Conservation (phyloP, 1,140 invertebrate species). For the Panagrolaimus sp. region DNA sequence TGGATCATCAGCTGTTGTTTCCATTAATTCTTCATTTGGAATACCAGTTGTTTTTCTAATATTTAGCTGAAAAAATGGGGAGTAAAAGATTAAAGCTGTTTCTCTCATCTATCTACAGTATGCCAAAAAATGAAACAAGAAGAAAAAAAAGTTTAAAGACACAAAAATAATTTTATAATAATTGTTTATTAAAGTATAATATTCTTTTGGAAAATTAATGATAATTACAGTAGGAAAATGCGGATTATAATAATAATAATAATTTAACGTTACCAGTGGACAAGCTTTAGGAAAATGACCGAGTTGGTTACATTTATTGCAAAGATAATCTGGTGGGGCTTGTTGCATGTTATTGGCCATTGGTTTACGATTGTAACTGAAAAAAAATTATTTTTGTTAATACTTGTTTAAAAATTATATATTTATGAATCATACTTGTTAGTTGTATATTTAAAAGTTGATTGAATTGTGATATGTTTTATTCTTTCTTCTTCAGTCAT, state of each 20-base stretch:
- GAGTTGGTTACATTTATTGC: constrained; percentile 81
- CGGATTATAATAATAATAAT: not conserved
- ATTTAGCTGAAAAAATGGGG: constrained; percentile 6
- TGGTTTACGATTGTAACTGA: constrained; percentile 31
- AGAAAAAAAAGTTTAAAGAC: not conserved
- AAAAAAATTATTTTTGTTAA: constrained; percentile 24
- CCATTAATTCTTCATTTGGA: constrained; percentile 11
- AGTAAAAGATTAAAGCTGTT: not conserved
- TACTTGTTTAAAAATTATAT: constrained; percentile 10
- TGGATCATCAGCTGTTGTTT: constrained; percentile 4
- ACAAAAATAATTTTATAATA: not conserved
- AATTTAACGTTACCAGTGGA: constrained; percentile 65
- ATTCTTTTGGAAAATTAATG: not conserved
- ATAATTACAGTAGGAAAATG: not conserved
- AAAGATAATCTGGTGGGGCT: constrained; percentile 77
- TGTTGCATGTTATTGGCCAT: constrained; percentile 30
- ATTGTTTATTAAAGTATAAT: not conserved
- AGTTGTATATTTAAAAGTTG: constrained; percentile 65
- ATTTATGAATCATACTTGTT: constrained; percentile 72
- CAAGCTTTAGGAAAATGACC: constrained; percentile 96
- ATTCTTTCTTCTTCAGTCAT: not conserved
- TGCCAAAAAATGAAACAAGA: not conserved
- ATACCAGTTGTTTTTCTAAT: constrained; percentile 2
- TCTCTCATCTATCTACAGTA: not conserved
- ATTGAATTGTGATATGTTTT: not conserved